phyloP scores from a whole-genome alignment of 2,113 vertebrate species.

The Microtus pennsylvanicus region DNA sequence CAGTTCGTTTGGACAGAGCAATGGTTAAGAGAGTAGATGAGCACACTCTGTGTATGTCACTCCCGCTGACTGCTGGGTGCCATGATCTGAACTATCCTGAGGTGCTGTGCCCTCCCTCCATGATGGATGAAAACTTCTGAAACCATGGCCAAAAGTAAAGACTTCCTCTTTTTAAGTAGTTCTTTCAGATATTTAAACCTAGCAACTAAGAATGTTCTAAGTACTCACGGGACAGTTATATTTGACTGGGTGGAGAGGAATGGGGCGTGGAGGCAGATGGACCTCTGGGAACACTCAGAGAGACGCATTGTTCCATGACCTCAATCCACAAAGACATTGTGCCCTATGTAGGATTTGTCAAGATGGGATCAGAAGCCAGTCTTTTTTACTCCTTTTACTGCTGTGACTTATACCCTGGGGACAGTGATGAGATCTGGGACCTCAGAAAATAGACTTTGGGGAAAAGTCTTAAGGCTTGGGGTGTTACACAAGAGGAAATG shows the following conservation, averaged over 20 bases:
- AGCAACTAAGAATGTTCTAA: neutral
- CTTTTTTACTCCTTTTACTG: neutral
- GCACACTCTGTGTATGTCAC: neutral
- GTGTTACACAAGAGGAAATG: constrained; percentile 18
- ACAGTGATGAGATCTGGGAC: neutral
- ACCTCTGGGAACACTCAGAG: neutral
- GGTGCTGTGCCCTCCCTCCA: neutral
- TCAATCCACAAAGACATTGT: neutral
- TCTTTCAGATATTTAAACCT: neutral
- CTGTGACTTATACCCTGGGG: neutral
- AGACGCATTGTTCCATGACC: neutral
- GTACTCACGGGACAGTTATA: neutral
- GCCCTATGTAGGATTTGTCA: neutral
- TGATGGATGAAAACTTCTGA: neutral
- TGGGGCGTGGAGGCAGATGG: neutral
- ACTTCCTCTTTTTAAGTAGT: neutral
- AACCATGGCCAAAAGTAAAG: neutral
- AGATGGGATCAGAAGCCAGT: neutral
- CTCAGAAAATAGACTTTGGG: neutral
- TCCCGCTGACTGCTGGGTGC: neutral
- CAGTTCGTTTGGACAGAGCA: neutral
- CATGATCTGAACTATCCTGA: neutral
- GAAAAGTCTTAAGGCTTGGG: constrained; percentile 9
- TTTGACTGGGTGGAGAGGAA: neutral
- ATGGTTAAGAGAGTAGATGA: neutral